Conservation (phyloP, 2,113 vertebrate species). For the Ursus arctos region DNA sequence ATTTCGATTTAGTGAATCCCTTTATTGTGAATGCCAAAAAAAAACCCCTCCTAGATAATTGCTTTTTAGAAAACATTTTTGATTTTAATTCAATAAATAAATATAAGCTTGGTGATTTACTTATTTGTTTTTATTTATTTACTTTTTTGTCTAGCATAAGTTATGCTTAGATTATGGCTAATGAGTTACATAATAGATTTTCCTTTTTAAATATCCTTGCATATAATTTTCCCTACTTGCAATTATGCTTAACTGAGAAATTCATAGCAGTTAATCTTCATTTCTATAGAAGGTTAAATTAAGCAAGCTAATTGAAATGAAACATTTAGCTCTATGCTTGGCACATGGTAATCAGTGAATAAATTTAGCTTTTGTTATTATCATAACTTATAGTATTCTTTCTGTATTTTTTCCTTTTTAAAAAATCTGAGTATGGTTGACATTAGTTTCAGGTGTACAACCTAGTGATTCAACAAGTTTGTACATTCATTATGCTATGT, state of each 20-base stretch:
- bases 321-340: conserved; percentile 14
- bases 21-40: conserved; percentile 34
- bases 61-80: neutral
- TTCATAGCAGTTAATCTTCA: neutral
- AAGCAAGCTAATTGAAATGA: conserved; percentile 14
- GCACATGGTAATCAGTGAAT: neutral
- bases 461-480: neutral
- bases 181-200: conserved; percentile 29
- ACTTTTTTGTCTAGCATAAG: neutral
- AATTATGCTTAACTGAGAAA: conserved; percentile 29
- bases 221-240: conserved; percentile 21
- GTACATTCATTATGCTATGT: neutral
- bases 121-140: neutral
- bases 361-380: neutral
- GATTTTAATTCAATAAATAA: conserved; percentile 44
- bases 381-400: neutral
- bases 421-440: neutral
- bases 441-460: neutral
- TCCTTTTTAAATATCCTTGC: conserved; percentile 49
- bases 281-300: conserved; percentile 22
- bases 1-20: conserved; percentile 20
- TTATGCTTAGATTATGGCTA: conserved; percentile 35
- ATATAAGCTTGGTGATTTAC: neutral
- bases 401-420: neutral
- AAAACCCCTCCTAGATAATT: neutral